Base-by-base conservation (phyloP, 2,888 invertebrate genomes). In the Nipponacmea schrenckii region DNA sequence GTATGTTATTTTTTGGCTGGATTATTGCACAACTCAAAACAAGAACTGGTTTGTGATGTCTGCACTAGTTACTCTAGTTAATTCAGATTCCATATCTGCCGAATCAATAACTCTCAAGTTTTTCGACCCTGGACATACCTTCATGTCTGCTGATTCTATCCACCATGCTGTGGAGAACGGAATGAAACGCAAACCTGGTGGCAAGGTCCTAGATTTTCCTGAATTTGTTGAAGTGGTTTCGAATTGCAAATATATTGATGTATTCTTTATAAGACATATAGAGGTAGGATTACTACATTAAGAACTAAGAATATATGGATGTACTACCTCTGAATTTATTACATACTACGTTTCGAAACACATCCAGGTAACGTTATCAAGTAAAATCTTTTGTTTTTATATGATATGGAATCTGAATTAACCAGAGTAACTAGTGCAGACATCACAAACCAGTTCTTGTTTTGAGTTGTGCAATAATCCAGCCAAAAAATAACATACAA, bases 151-250 rank as follows among this genome's bases (percentile, higher is more conserved):
- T n/a, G n/a, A 64, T 64, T 44, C 64, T n/a, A 27, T 69, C 15
- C 67, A 71, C 46, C 56, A 39, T 64, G 48, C 26, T 17, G 65
- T 72, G n/a, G 72, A 72, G 31, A 24, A 7, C 12, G 27, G 45
- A 46, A 68, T 72, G 50, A 48, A 62, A 39, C 17, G 14, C 8
- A 14, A n/a, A 2, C 48, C 5, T 15, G 45, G 27, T 14, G 44
- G 62, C 62, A 72, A 68, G 17, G 56, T 71, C 15, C 62, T 50
- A 3, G 63, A 71, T 45, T 71, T 71, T 62, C 39, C 10, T 14
- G 67, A 71, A 10, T 67, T 67, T 62, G 14, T 10, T n/a, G 62
- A 62, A 17, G 12, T 12, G 12, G 10, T 48, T 17, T 48, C 48
- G 2, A 48, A 48, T 17, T n/a, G n/a, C n/a, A n/a, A n/a, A n/a